phyloP scores from a whole-genome alignment of 2,113 vertebrate genomes.

The Naja naja region DNA sequence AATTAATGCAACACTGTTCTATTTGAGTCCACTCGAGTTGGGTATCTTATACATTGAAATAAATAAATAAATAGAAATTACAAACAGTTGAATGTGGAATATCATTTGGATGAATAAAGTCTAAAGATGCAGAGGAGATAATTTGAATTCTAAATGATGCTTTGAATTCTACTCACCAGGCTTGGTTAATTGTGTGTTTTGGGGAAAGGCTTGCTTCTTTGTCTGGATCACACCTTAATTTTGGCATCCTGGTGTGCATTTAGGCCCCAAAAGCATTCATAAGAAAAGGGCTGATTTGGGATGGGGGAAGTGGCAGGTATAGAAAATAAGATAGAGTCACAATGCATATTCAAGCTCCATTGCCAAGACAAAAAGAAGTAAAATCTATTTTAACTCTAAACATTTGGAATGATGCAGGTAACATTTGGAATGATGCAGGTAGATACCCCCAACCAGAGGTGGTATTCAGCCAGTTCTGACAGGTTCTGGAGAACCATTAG shows the following conservation, averaged over 20 bases:
- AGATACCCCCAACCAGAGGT: not conserved
- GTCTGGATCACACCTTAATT: not conserved
- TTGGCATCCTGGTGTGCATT: not conserved
- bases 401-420: not conserved
- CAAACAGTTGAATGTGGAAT: slow-evolving; percentile 7
- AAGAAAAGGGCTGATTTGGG: not conserved
- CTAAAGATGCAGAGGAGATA: not conserved
- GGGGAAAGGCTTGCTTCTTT: not conserved
- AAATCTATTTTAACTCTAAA: not conserved
- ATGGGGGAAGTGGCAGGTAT: not conserved
- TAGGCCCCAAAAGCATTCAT: not conserved
- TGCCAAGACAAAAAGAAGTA: not conserved
- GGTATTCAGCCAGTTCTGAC: no score
- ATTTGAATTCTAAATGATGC: not conserved
- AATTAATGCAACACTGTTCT: slow-evolving; percentile 17
- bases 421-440: not conserved
- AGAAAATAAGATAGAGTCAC: not conserved
- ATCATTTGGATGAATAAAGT: not conserved
- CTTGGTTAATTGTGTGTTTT: not conserved
- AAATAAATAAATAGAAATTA: slow-evolving; percentile 28
- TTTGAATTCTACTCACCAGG: not conserved
- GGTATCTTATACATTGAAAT: not conserved
- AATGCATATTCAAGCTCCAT: not conserved
- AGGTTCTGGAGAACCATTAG: no score
- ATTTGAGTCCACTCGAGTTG: not conserved